Evolutionary conservation across 2,888 invertebrate species (phyloP).

Genomic region (Leptogaster cylindrica): DNA sequence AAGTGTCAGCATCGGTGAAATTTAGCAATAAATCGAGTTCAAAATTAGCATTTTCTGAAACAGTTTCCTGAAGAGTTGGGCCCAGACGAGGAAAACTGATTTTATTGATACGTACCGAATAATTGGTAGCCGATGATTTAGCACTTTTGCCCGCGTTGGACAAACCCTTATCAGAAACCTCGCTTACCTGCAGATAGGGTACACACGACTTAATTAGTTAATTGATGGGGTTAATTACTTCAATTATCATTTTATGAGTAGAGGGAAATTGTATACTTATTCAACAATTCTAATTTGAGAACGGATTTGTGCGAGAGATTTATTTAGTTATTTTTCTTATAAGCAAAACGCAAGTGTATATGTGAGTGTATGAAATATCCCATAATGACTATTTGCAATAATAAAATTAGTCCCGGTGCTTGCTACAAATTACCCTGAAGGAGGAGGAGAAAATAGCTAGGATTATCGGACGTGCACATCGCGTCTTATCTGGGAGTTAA

Average conservation of each 20-base stretch:
- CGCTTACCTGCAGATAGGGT: constrained; percentile 62
- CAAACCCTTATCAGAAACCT: constrained; percentile 56
- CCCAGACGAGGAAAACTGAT: constrained; percentile 56
- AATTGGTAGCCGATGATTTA: constrained; percentile 62
- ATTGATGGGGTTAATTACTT: constrained; percentile 46
- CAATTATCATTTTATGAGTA: constrained; percentile 45
- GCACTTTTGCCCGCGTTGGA: constrained; percentile 61
- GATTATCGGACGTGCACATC: constrained; percentile 16
- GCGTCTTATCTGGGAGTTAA: constrained; percentile 36
- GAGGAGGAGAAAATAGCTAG: neutral
- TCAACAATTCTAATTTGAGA: no score
- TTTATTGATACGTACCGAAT: constrained; percentile 64
- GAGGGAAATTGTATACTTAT: no score
- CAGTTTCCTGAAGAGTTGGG: constrained; percentile 30
- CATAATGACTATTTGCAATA: constrained; percentile 30
- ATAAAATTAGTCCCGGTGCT: constrained; percentile 43
- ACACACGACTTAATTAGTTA: constrained; percentile 50
- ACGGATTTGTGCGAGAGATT: no score
- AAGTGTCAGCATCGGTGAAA: no score
- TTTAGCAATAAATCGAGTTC: no score
- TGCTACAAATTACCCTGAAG: constrained; percentile 41
- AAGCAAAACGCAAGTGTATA: no score
- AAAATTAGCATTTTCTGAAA: no score
- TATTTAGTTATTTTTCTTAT: neutral
- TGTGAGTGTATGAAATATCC: no score